Evolutionary conservation across 2,888 invertebrate genomes (phyloP), one percentile per base, ranked within the genome.

Genomic region (Leucania comma): DNA sequence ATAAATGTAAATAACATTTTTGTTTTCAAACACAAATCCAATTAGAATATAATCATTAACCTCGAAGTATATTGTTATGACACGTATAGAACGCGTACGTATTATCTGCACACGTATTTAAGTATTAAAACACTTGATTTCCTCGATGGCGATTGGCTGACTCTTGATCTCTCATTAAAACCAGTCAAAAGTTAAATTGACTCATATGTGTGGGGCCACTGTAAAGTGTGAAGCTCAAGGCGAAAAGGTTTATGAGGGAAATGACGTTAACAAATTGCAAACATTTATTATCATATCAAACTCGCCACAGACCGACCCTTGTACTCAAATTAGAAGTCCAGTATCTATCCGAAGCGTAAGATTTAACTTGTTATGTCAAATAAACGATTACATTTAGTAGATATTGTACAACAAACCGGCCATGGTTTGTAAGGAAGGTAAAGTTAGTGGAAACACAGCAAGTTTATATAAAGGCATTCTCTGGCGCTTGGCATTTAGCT

Each of bases 401-500:
- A n/a, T n/a, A 80, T 76, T 81, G 75, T 80, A 78, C 72, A 72
- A 79, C 59, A 68, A 77, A 70, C 72, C 51, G 50, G 64, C 12
- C 67, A 72, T 46, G 60, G 60, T 73, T 35, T 64, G 60, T 35
- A 26, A 71, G 35, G 59, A 80, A 76, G 76, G 73, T 75, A 84
- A 78, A 69, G 56, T 51, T 48, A 67, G 65, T 67, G 75, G 72
- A 84, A 82, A 82, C 74, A 35, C 71, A 75, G 57, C 70, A 72
- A 73, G 75, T 84, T 82, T 84, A 68, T 75, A 78, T 83, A 72
- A 83, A 85, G 72, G 76, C 82, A 80, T 78, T 85, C 74, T 80
- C 64, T 62, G 76, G 73, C 38, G 61, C 71, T 54, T 86, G 86
- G 87, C 87, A 88, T 88, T 87, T 86, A 86, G 79, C 75, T 72